Conservation (phyloP, 92 coral and sea anemone genomes). For the Blastomussa wellsi region DNA sequence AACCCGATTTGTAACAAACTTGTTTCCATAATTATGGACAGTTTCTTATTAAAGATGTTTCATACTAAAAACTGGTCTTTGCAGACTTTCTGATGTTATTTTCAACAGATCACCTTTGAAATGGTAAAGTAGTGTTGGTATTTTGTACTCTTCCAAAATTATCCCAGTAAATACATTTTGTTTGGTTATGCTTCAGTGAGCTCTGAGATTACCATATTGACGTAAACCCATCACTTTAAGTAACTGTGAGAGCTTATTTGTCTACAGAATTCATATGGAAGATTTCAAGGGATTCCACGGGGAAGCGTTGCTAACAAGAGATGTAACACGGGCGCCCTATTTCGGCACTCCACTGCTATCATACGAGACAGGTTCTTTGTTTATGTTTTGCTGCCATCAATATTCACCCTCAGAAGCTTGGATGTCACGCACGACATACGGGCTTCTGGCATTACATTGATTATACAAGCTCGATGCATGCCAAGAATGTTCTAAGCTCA, state of each 20-base stretch:
- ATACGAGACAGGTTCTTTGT: not conserved
- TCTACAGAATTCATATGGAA: not conserved
- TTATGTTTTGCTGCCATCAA: not conserved
- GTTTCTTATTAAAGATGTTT: constrained; percentile 25
- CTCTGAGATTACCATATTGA: not conserved
- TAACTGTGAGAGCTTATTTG: not conserved
- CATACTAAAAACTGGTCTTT: not conserved
- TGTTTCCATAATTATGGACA: not conserved
- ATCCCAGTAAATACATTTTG: not conserved
- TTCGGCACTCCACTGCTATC: not conserved
- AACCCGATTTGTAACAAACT: not conserved
- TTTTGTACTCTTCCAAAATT: not conserved
- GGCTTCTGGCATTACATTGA: not conserved
- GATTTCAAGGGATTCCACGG: not conserved
- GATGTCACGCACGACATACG: not conserved
- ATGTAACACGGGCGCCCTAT: not conserved
- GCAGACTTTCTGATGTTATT: not conserved
- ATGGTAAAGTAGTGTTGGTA: not conserved
- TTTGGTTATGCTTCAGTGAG: constrained; percentile 30
- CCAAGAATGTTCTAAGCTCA: not conserved
- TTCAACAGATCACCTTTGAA: not conserved
- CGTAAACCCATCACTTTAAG: not conserved
- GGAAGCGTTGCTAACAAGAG: not conserved
- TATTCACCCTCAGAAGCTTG: not conserved
- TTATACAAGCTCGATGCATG: no score